A percentile compares a stretch with the other conserved stretches of the same genome.
Conservation (phyloP, 2,113 vertebrate species). For the Centropus bengalensis region DNA sequence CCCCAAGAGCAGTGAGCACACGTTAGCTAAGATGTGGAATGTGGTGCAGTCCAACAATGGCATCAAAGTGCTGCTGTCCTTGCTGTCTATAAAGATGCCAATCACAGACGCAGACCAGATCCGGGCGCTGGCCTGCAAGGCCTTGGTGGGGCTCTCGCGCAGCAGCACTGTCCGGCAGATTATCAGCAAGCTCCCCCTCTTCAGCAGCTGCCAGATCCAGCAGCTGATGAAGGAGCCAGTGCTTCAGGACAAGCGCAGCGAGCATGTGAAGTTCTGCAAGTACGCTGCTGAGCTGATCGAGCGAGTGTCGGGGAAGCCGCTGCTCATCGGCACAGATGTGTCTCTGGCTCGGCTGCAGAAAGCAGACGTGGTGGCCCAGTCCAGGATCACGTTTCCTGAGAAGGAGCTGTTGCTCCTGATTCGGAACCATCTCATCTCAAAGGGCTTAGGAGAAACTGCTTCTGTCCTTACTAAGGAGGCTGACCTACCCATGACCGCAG, state of each 20-base stretch:
- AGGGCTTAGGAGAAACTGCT: constrained; percentile 92
- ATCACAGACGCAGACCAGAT: constrained; percentile 99
- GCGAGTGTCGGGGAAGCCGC: constrained; percentile 92
- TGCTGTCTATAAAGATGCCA: constrained; percentile 96
- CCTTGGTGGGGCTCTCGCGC: constrained; percentile 92
- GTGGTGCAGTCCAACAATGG: constrained; percentile 98
- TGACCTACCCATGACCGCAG: constrained; percentile 92
- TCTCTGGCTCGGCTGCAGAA: constrained; percentile 94
- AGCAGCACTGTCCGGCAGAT: constrained; percentile 94
- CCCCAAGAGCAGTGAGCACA: constrained; percentile 89
- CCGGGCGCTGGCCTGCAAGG: constrained; percentile 92
- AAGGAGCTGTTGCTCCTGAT: constrained; percentile 95
- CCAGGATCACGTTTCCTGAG: constrained; percentile 93
- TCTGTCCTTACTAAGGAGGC: constrained; percentile 91
- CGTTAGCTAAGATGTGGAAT: constrained; percentile 97
- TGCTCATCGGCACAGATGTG: constrained; percentile 94
- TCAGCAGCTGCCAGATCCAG: constrained; percentile 98
- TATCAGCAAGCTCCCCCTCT: constrained; percentile 97
- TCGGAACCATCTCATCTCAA: constrained; percentile 95
- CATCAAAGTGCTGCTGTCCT: constrained; percentile 95
- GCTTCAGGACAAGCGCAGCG: constrained; percentile 97
- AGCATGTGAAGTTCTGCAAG: constrained; percentile 97
- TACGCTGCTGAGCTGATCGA: constrained; percentile 95
- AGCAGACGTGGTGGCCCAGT: constrained; percentile 97
- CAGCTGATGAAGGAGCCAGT: constrained; percentile 98